Conservation (phyloP, 2,113 vertebrate genomes). For the Saguinus midas region DNA sequence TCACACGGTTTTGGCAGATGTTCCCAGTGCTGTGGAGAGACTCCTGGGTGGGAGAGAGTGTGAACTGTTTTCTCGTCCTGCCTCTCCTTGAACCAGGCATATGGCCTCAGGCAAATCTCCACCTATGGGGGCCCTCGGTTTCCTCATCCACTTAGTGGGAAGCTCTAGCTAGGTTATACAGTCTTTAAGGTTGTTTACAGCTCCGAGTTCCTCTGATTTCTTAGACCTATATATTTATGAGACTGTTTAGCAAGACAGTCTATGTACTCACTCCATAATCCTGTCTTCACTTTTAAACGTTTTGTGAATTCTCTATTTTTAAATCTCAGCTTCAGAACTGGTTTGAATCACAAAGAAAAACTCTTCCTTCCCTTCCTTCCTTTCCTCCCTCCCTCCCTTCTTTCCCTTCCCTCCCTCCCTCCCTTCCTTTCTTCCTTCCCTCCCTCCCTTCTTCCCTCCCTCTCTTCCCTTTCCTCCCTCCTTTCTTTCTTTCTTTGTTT, state of each 20-base stretch:
- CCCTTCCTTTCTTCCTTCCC: too few relatives aligned
- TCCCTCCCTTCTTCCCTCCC: too few relatives aligned
- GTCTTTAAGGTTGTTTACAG: neutral
- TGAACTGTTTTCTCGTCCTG: neutral
- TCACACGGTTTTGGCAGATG: neutral
- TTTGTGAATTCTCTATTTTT: neutral
- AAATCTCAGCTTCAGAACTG: neutral
- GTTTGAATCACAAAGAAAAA: neutral
- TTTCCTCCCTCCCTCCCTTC: too few relatives aligned
- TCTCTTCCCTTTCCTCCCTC: too few relatives aligned
- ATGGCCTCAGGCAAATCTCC: neutral
- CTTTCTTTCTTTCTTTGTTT: too few relatives aligned
- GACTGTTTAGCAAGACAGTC: neutral
- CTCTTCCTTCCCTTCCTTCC: neutral
- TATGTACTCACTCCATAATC: neutral
- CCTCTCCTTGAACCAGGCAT: neutral
- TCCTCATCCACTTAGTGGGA: neutral
- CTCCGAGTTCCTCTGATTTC: neutral
- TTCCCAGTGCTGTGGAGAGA: neutral
- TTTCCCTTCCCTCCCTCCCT: fast-evolving
- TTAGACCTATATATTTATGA: neutral
- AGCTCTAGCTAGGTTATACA: neutral
- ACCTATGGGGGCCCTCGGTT: neutral
- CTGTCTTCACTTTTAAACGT: neutral
- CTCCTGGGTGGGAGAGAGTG: neutral